Percentiles rank a stretch among this genome's conserved stretches.
These are phyloP conservation scores for Protomyctophum bolini DNA, from an alignment of 2,113 vertebrate species.

Conservation along the genomic window DNA sequence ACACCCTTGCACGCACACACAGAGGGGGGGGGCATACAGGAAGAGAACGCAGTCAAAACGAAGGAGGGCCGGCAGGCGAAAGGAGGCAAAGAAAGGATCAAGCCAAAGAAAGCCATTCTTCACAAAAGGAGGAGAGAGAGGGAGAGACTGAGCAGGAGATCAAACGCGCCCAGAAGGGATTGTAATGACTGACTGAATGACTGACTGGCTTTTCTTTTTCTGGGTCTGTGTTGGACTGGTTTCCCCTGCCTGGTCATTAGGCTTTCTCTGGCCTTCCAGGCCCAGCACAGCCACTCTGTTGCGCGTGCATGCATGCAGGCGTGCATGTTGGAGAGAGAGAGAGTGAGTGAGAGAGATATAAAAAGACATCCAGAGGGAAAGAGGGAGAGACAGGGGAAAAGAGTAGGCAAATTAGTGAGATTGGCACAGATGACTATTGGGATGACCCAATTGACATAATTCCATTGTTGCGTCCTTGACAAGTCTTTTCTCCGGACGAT, in stretches of 20 bases:
- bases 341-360: neutral
- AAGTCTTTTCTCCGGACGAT: constrained; percentile 12
- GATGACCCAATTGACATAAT: neutral
- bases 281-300: constrained; percentile 15
- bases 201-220: constrained; percentile 24
- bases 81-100: constrained; percentile 12
- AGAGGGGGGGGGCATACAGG: neutral
- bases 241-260: constrained; percentile 48
- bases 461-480: constrained; percentile 15
- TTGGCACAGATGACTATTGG: neutral
- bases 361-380: neutral
- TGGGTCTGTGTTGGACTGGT: constrained; percentile 55
- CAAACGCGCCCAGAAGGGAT: constrained; percentile 28
- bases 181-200: constrained; percentile 39
- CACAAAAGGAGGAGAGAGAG: constrained; percentile 24
- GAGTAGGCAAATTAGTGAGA: neutral
- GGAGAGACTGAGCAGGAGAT: neutral
- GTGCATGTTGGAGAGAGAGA: neutral
- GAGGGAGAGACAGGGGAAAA: neutral
- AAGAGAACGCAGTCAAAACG: constrained; percentile 12
- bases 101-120: constrained; percentile 53
- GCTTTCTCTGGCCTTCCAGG: constrained; percentile 32
- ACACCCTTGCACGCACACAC: neutral
- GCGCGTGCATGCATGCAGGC: neutral
- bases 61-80: constrained; percentile 10